A percentile compares a stretch with the other conserved stretches of the same genome.
These are phyloP conservation scores for Corydoras sp. DNA, from an alignment of 2,113 vertebrate species.

Conservation along the genomic window DNA sequence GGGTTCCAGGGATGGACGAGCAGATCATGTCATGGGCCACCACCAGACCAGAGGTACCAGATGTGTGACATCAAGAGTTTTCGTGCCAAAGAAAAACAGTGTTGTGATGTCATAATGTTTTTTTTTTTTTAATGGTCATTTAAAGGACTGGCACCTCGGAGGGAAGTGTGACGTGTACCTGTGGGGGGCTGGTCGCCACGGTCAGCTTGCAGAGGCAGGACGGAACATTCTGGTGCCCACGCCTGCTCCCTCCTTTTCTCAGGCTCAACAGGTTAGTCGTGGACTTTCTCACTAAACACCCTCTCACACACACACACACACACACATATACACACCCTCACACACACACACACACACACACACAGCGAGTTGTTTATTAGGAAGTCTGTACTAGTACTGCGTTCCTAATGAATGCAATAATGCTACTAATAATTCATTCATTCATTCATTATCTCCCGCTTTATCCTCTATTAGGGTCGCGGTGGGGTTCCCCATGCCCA, in stretches of 20 bases:
- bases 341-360: no score
- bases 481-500: no score
- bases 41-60: slow-evolving; percentile 81
- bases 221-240: slow-evolving; percentile 90
- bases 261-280: slow-evolving; percentile 84
- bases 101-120: no score
- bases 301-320: no score
- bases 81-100: neutral
- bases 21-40: slow-evolving; percentile 99
- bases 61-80: neutral
- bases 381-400: no score
- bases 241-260: slow-evolving; percentile 83
- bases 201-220: slow-evolving; percentile 91
- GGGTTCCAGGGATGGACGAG: slow-evolving; percentile 90
- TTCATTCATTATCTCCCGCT: no score
- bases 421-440: no score
- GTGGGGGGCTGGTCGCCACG: slow-evolving; percentile 92
- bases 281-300: neutral
- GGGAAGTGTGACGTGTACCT: slow-evolving; percentile 91
- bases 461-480: no score
- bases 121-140: no score
- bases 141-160: slow-evolving; percentile 93
- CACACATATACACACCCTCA: no score
- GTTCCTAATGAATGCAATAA: no score
- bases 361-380: no score